A percentile compares a stretch with the other conserved stretches of the same genome.
These are phyloP conservation scores for Ataeniobius toweri DNA, from an alignment of 2,797 vertebrate genomes.

Conservation along the genomic window DNA sequence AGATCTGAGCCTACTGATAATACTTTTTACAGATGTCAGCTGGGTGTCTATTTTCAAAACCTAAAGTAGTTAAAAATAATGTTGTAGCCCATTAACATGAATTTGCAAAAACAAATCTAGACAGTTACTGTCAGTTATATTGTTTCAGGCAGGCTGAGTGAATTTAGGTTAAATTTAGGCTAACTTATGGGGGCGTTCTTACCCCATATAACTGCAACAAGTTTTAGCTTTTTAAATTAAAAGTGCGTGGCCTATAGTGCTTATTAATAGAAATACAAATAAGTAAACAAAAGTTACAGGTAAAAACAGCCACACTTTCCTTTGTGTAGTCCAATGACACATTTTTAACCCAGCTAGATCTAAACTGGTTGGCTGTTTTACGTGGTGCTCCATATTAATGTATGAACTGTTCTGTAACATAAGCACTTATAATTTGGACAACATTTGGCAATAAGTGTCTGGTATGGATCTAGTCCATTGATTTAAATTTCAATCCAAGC, in stretches of 20 bases:
- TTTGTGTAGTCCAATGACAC: not conserved
- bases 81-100: not conserved
- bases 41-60: not conserved
- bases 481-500: too few relatives aligned
- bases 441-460: too few relatives aligned
- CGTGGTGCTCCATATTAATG: not conserved
- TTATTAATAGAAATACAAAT: too few relatives aligned
- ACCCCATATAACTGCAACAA: not conserved
- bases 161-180: not conserved
- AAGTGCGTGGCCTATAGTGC: not conserved
- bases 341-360: not conserved
- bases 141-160: not conserved
- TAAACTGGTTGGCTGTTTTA: not conserved
- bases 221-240: not conserved
- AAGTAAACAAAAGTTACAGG: not conserved
- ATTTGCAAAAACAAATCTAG: not conserved
- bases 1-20: not conserved
- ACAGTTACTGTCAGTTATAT: not conserved
- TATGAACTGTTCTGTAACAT: not conserved
- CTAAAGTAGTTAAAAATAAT: not conserved
- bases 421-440: not conserved
- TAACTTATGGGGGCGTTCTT: too few relatives aligned
- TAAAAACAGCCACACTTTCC: not conserved
- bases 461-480: too few relatives aligned
- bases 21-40: not conserved